Conservation (phyloP, 1,140 invertebrate genomes). For the Rhynchophorus ferrugineus region DNA sequence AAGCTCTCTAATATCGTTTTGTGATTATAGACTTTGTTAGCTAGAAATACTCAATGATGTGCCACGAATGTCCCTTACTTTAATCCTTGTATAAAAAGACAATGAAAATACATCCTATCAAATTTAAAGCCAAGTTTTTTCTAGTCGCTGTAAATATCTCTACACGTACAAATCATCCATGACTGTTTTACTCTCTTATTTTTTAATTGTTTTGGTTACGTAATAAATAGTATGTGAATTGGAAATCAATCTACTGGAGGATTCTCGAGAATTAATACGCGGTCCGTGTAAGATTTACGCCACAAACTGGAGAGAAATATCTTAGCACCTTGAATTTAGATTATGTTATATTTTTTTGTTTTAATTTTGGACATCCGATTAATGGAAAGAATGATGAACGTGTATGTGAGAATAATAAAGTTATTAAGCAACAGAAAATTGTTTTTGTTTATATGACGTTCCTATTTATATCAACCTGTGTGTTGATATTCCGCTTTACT, state of each 20-base stretch:
- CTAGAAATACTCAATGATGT: conserved; percentile 16
- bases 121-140: conserved; percentile 24
- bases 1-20: conserved; percentile 18
- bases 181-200: conserved; percentile 15
- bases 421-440: neutral
- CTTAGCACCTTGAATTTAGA: conserved; percentile 21
- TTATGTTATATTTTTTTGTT: conserved; percentile 15
- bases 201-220: conserved; percentile 1
- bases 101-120: conserved; percentile 25
- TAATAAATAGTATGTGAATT: conserved; percentile 3
- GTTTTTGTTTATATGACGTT: too few relatives aligned
- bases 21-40: conserved; percentile 14
- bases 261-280: conserved; percentile 13
- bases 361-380: conserved; percentile 4
- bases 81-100: conserved; percentile 7
- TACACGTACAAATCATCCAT: conserved; percentile 29
- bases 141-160: conserved; percentile 33
- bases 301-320: conserved; percentile 20
- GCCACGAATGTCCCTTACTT: conserved; percentile 12
- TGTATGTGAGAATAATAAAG: conserved; percentile 22
- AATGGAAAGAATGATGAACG: conserved; percentile 17
- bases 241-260: neutral
- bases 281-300: conserved; percentile 15
- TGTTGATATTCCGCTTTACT: too few relatives aligned
- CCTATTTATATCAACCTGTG: too few relatives aligned